These are phyloP conservation scores for Tetragonisca angustula DNA, from an alignment of 2,888 invertebrate genomes.

Conservation along the genomic window DNA sequence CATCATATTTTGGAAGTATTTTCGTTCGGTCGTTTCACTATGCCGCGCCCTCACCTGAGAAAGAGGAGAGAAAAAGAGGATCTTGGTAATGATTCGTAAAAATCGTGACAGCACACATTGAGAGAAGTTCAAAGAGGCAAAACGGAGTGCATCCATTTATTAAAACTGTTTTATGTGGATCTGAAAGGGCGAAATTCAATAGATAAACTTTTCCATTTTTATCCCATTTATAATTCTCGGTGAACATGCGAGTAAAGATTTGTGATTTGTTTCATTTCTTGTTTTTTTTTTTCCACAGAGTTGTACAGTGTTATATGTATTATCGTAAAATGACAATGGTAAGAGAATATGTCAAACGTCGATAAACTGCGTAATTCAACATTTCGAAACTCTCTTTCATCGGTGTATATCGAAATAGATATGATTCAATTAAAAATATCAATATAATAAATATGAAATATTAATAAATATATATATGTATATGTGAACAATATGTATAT, in stretches of 20 bases:
- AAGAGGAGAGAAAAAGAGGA: slow-evolving; percentile 28
- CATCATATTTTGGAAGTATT: slow-evolving; percentile 28
- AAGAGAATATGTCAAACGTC: slow-evolving; percentile 62
- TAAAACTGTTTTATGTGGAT: slow-evolving; percentile 58
- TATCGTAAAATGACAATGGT: slow-evolving; percentile 59
- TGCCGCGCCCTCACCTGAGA: slow-evolving; percentile 22
- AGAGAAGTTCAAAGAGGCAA: slow-evolving; percentile 58
- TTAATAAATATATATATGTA: slow-evolving; percentile 57
- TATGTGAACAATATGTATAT: slow-evolving; percentile 38
- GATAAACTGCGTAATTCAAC: slow-evolving; percentile 66
- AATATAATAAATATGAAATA: slow-evolving; percentile 74
- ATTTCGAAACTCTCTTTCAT: slow-evolving; percentile 64
- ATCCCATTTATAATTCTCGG: slow-evolving; percentile 40
- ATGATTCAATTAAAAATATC: slow-evolving; percentile 74
- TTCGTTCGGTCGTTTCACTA: slow-evolving; percentile 6
- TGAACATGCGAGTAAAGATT: slow-evolving; percentile 54
- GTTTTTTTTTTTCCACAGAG: slow-evolving; percentile 7
- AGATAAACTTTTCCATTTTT: slow-evolving; percentile 28
- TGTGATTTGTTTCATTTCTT: slow-evolving; percentile 16
- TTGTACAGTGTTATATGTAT: slow-evolving; percentile 27
- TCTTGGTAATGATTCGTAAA: slow-evolving; percentile 36
- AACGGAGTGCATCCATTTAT: slow-evolving; percentile 70
- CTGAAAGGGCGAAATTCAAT: slow-evolving; percentile 57
- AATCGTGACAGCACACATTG: slow-evolving; percentile 50
- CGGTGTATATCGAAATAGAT: slow-evolving; percentile 68